These are phyloP conservation scores for Xenops minutus DNA, from an alignment of 2,797 vertebrate species.

Conservation along the genomic window DNA sequence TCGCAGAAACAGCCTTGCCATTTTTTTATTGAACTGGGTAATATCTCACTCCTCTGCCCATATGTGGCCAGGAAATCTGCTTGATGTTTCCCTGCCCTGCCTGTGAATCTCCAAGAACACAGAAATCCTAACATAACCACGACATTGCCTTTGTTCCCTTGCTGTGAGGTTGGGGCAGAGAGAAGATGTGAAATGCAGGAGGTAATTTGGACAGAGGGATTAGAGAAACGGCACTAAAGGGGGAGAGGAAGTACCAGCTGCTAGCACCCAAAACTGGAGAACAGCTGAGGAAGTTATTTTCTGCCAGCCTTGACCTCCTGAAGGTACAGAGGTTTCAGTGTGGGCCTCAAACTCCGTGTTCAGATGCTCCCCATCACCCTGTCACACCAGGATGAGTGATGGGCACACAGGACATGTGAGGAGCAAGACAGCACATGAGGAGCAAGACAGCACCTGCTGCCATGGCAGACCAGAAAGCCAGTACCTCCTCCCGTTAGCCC, in stretches of 20 bases:
- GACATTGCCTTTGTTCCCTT: background rate
- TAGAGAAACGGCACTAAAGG: background rate
- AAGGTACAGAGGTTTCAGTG: background rate
- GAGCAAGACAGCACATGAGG: accelerated
- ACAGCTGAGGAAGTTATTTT: background rate
- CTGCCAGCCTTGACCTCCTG: background rate
- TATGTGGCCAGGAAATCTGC: accelerated
- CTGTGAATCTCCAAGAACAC: accelerated
- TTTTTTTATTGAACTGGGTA: background rate
- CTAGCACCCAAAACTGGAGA: background rate
- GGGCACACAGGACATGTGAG: accelerated
- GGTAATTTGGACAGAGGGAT: background rate
- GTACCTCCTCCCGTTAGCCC: accelerated
- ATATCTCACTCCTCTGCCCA: background rate
- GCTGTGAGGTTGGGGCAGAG: background rate
- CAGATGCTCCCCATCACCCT: accelerated
- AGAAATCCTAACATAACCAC: background rate
- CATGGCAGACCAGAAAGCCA: background rate
- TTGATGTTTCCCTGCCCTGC: background rate
- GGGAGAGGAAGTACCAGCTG: background rate
- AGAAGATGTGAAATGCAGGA: background rate
- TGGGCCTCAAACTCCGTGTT: accelerated
- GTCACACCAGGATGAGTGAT: accelerated
- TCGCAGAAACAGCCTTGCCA: accelerated
- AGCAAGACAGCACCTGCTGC: accelerated